Conservation (phyloP, 64 coral and sea anemone genomes). For the Montipora capricornis region DNA sequence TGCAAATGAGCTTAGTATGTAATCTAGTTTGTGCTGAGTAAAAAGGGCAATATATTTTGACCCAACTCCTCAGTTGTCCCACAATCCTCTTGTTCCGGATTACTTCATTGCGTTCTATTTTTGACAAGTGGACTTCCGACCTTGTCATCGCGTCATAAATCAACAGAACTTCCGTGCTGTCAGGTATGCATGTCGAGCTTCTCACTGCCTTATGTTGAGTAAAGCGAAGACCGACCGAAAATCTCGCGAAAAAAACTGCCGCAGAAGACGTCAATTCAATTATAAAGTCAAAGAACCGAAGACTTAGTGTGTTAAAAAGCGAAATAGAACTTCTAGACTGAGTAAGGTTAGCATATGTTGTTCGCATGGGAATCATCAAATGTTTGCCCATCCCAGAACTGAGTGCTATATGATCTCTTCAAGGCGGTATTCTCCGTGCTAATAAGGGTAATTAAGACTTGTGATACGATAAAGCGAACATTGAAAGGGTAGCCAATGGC, state of each 20-base stretch:
- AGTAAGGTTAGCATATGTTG: not conserved
- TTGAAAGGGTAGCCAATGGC: not conserved
- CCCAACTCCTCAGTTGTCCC: not conserved
- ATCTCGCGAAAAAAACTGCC: not conserved
- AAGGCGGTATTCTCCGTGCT: constrained; percentile 33
- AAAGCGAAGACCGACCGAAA: not conserved
- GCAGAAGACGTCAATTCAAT: not conserved
- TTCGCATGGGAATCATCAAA: constrained; percentile 36
- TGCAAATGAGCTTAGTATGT: not conserved
- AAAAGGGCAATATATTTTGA: not conserved
- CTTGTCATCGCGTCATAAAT: constrained; percentile 38
- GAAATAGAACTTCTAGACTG: not conserved
- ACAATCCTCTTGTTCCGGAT: constrained; percentile 34
- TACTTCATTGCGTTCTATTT: constrained; percentile 3
- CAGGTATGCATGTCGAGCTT: constrained; percentile 15
- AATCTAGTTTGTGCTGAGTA: not conserved
- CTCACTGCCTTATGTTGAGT: constrained; percentile 4
- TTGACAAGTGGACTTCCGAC: constrained; percentile 44
- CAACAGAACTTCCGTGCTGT: constrained; percentile 34
- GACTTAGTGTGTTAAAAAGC: not conserved
- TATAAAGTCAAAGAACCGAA: not conserved
- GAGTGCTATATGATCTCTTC: constrained; percentile 26
- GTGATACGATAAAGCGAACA: constrained; percentile 15
- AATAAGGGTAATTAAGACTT: constrained; percentile 30
- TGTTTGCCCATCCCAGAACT: constrained; percentile 17